Evolutionary conservation across 23 tunicate genomes (phyloP).

Genomic region (Diplosoma virens): DNA sequence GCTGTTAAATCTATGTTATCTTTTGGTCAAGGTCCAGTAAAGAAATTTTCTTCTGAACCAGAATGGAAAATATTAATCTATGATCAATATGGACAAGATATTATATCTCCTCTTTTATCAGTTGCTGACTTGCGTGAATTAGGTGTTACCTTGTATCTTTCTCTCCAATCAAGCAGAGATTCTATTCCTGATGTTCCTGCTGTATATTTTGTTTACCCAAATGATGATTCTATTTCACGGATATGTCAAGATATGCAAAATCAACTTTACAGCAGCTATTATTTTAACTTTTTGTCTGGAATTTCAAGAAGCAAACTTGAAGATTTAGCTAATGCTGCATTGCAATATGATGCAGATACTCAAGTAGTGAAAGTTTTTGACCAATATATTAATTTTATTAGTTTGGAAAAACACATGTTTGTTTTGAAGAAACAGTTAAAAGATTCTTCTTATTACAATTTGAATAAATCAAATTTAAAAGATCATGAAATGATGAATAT

Average conservation of each 20-base stretch:
- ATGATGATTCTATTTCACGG: conserved; percentile 76
- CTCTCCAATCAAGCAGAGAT: conserved; percentile 69
- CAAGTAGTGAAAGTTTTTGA: conserved; percentile 76
- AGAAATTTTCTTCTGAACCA: conserved; percentile 65
- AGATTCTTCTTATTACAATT: conserved; percentile 65
- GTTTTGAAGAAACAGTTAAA: conserved; percentile 41
- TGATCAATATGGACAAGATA: conserved; percentile 95
- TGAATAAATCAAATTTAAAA: conserved; percentile 77
- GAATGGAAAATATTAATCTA: conserved; percentile 97
- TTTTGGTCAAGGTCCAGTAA: conserved; percentile 57
- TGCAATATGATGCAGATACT: conserved; percentile 63
- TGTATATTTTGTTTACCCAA: conserved; percentile 85
- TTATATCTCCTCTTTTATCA: conserved; percentile 86
- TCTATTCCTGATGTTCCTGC: conserved; percentile 90
- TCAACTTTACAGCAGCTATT: conserved; percentile 76
- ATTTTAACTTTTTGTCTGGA: conserved; percentile 97
- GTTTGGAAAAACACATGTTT: conserved; percentile 90
- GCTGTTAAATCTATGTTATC: conserved; percentile 78
- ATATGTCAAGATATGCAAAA: conserved; percentile 88
- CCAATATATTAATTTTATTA: conserved; percentile 88
- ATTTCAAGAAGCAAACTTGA: conserved; percentile 87
- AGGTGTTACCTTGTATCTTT: conserved; percentile 85
- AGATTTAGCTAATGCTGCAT: conserved; percentile 94
- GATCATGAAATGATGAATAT: conserved; percentile 82
- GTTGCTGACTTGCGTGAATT: conserved; percentile 85